Evolutionary conservation across 2,113 vertebrate genomes (phyloP), one percentile per base, ranked within the genome.

Genomic region (Hymenochirus boettgeri): DNA sequence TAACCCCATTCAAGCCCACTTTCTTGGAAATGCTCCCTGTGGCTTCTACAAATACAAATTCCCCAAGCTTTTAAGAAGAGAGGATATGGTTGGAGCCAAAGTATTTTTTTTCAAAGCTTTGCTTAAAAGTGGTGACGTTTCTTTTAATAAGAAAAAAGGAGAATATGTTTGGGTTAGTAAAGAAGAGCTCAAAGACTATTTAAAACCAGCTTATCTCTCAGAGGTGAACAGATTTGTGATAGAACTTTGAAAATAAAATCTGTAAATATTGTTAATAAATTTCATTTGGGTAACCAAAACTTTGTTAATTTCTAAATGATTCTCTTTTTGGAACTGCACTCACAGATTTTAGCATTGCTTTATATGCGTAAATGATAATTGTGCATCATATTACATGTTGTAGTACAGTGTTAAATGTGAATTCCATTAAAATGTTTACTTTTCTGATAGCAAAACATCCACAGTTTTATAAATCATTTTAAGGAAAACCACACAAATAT

Each of bases 101-200:
- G 83, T 98, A 4, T 99, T 99, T 82, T 99, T 99, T 83, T 99
- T 97, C 84, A 99, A 98, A 87, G 96, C 96, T 17, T 22, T 95
- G 6, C 82, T 97, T 26, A 79, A 87, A 0, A 83, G 70, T n/a
- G 58, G 56, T 2, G 73, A 75, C 13, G 64, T 82, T 25, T 50
- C 79, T 6, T 58, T 72, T 6, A 29, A 73, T 0, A 24, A 67
- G 55, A 74, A 74, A 71, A 74, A 82, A 48, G 35, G 67, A 46
- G 55, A 76, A n/a, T 71, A 88, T 11, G 73, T 90, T 22, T 99
- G 96, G 96, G 80, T 90, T 78, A 90, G 82, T 64, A 91, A 90
- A 71, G 83, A 85, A 0, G 96, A 99, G 73, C 77, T 99, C 72
- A 83, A 83, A 53, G 77, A 84, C 75, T 94, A 93, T 71, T 81